Base-by-base conservation (phyloP, 2,888 invertebrate species). In the Meta bourneti region DNA sequence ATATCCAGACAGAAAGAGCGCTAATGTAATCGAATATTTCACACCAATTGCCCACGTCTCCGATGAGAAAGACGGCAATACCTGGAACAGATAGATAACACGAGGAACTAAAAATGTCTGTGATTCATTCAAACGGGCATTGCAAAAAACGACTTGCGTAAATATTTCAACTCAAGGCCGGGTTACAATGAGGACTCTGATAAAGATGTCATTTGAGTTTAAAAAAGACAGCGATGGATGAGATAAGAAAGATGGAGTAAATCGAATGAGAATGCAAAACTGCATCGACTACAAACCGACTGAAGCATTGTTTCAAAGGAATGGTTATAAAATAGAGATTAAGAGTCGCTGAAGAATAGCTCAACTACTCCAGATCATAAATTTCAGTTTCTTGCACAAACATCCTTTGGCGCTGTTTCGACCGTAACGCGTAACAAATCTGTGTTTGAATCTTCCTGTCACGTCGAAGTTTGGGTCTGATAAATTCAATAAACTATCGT, bases 191-290 rank as follows among this genome's bases (percentile, higher is more conserved):
- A 52, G n/a, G 34, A n/a, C 51, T 52, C n/a, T 54, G 78, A 78
- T 52, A 54, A 78, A 78, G 80, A 80, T 48, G 49, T 77, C 77
- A 77, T 49, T 48, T 48, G 34, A 77, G 48, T 77, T 77, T 77
- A 49, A 48, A 48, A 77, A 48, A 48, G 77, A 16, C 34, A 77
- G 49, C 16, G 74, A 19, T 16, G 74, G 19, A 74, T 19, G 74
- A 74, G 74, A 9, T 9, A 19, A 8, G 74, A 9, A 74, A 74
- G 74, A 74, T 74, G 7, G n/a, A 11, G 19, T 19, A n/a, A 74
- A 74, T 20, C 19, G n/a, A 20, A 74, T n/a, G 74, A 34, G 34
- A 74, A 74, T 19, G 61, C 61, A 61, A 61, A 61, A 61, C 61
- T 9, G 9, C 61, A 16, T 9, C 11, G 16, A 61, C 61, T 11